Evolutionary conservation across 2,113 vertebrate species (phyloP), one percentile per base, ranked within the genome.

Genomic region (Garra rufa): DNA sequence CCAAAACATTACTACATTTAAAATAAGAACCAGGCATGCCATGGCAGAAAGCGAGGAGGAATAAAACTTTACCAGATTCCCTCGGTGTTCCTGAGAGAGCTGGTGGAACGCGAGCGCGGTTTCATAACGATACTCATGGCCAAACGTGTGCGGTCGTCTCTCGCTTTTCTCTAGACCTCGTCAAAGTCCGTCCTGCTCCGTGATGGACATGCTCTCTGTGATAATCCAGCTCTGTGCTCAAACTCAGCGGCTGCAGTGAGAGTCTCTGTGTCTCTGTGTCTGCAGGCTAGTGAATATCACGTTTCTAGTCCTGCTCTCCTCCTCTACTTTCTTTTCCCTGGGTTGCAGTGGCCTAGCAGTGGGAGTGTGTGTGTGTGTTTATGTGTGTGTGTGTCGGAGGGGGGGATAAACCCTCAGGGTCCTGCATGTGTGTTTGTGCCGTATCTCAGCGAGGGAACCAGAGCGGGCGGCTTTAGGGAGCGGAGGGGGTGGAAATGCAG

Each of bases 91-190:
- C 93, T 94, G 84, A 97, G 93, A 81, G 95, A 96, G 93, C 96
- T 96, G 78, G 96, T 97, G 85, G 96, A 97, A 85, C 95, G 92
- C 30, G 96, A 97, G 90, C 96, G 93, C 67, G 96, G 95, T 93
- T 97, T 97, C 95, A 97, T 94, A 82, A 96, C 87, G 94, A 97
- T 96, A 89, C 96, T 97, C 96, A 97, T 97, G 88, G 91, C 89
- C 85, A 84, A 89, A 50, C 1, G 10, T 50, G 38, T 44, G 52
- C 6, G 5, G 70, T 83, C 57, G 28, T 76, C 55, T 41, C 24
- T 50, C 48, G 21, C 30, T 8, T 67, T 28, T 57, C 81, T 43
- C 55, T 44, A 78, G 34, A 61, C 52, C 79, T 76, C 14, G 28
- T 63, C 21, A 21, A 9, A 59, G 26, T 50, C 44, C 17, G 26